Conservation (phyloP, 2,888 invertebrate genomes). For the Callyntrura guangdongensis region DNA sequence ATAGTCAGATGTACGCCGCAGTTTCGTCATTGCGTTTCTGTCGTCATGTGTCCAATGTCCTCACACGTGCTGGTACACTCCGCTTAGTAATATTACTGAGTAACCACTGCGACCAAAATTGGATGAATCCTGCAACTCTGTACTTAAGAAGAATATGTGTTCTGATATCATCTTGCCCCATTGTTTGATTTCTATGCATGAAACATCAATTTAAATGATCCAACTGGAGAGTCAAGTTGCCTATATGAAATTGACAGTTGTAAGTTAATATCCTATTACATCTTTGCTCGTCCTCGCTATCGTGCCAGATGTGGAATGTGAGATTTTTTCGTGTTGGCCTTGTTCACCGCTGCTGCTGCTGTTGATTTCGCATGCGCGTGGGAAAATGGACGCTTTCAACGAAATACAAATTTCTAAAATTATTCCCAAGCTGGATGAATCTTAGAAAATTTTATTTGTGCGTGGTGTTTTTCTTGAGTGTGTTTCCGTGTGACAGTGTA, state of each 20-base stretch:
- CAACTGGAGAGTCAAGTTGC: constrained; percentile 79
- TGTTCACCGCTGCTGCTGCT: background rate
- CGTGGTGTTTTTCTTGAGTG: background rate
- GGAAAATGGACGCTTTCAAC: background rate
- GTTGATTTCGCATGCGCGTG: background rate
- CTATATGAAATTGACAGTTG: constrained; percentile 81
- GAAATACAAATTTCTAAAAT: background rate
- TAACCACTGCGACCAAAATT: background rate
- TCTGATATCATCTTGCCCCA: too few relatives aligned
- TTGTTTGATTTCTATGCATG: too few relatives aligned
- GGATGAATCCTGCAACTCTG: background rate
- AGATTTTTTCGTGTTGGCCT: background rate
- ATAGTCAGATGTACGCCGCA: background rate
- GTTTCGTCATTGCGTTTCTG: background rate
- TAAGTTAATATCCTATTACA: constrained; percentile 69
- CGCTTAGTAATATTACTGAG: background rate
- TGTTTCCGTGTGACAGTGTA: background rate
- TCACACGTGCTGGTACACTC: background rate
- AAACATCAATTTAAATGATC: constrained; percentile 80
- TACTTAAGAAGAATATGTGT: background rate
- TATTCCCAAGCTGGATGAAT: background rate
- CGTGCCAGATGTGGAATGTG: background rate
- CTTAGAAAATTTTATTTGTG: too few relatives aligned
- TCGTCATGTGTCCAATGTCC: background rate
- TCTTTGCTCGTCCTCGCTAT: background rate